phyloP scores from a whole-genome alignment of 2,113 vertebrate species.

The Tautogolabrus adspersus region DNA sequence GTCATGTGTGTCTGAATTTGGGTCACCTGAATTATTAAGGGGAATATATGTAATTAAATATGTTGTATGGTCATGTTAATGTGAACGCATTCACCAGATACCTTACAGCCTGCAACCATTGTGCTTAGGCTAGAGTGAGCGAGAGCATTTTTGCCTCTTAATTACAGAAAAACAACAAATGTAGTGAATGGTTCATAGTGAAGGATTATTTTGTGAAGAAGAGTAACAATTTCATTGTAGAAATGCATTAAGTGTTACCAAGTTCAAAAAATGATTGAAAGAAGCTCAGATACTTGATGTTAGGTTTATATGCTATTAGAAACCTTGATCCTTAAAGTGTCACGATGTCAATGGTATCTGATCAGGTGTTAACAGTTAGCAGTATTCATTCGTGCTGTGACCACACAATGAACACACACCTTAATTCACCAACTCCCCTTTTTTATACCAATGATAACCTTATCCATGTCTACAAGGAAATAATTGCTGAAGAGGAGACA shows the following conservation, averaged over 20 bases:
- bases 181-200: conserved; percentile 12
- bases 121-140: conserved; percentile 11
- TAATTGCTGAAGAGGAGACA: conserved; percentile 5
- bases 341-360: conserved; percentile 24
- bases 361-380: conserved; percentile 59
- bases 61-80: conserved; percentile 43
- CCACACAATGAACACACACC: conserved; percentile 37
- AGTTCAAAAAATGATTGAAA: background rate
- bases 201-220: conserved; percentile 2
- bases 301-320: conserved; percentile 18
- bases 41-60: conserved; percentile 1
- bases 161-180: conserved; percentile 9
- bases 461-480: conserved; percentile 28
- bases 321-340: conserved; percentile 31
- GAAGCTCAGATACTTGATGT: conserved; percentile 37
- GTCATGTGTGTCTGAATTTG: background rate
- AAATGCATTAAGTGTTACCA: background rate
- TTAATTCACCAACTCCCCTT: conserved; percentile 41
- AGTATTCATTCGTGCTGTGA: conserved; percentile 70
- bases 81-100: conserved; percentile 75
- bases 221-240: background rate
- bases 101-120: conserved; percentile 64
- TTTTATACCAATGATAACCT: conserved; percentile 51
- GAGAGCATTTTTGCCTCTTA: conserved; percentile 1
- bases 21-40: conserved; percentile 19